Conservation (phyloP, 2,797 vertebrate species). For the Pseudochaenichthys georgianus region DNA sequence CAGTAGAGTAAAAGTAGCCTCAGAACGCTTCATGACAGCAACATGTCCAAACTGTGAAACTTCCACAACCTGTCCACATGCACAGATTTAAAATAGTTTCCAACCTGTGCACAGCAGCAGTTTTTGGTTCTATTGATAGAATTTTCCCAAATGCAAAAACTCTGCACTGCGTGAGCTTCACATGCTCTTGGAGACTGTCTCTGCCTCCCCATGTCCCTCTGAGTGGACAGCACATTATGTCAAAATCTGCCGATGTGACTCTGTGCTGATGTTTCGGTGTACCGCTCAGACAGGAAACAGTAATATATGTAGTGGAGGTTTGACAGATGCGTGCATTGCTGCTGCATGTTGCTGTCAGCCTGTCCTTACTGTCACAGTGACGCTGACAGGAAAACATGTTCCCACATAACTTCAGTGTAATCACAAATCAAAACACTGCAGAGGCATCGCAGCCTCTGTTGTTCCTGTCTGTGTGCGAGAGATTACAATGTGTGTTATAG, state of each 20-base stretch:
- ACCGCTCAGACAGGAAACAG: slow-evolving; percentile 23
- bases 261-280: neutral
- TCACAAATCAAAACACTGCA: slow-evolving; percentile 47
- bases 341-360: slow-evolving; percentile 46
- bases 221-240: slow-evolving; percentile 29
- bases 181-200: neutral
- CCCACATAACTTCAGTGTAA: slow-evolving; percentile 54
- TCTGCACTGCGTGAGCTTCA: neutral
- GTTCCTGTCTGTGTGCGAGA: neutral
- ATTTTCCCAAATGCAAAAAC: slow-evolving; percentile 3
- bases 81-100: neutral
- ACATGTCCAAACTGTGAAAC: neutral
- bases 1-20: too few relatives aligned
- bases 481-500: slow-evolving; percentile 28
- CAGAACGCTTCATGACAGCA: neutral
- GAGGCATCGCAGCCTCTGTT: slow-evolving; percentile 24
- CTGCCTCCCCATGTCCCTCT: neutral
- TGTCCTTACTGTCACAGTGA: slow-evolving; percentile 42
- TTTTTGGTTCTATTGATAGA: neutral
- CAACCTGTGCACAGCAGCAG: neutral
- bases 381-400: slow-evolving; percentile 58
- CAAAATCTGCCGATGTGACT: slow-evolving; percentile 13
- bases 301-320: slow-evolving; percentile 22
- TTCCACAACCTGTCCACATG: neutral
- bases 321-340: slow-evolving; percentile 46